A percentile compares a stretch with the other conserved stretches of the same genome.
Evolutionary conservation across 1,140 invertebrate species (phyloP).

Genomic region (Coptotermes formosanus): DNA sequence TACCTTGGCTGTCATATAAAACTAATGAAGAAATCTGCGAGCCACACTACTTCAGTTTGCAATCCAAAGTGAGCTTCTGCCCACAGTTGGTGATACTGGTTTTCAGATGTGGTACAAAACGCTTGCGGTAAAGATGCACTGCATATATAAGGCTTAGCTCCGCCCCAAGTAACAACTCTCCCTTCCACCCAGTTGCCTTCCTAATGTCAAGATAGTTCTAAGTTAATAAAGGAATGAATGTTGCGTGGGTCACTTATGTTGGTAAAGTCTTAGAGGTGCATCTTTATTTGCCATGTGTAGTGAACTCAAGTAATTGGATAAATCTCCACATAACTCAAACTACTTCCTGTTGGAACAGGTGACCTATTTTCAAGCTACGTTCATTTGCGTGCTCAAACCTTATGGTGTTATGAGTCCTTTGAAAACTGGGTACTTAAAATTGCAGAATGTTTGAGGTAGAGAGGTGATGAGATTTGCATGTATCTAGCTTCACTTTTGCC

Average conservation of each 20-base stretch:
- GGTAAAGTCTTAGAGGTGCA: too few relatives aligned
- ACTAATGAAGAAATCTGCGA: not conserved
- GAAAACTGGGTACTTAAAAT: too few relatives aligned
- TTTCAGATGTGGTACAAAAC: not conserved
- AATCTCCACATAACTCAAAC: not conserved
- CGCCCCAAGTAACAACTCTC: not conserved
- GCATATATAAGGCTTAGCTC: slow-evolving; percentile 8
- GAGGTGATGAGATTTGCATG: too few relatives aligned
- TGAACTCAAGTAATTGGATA: not conserved
- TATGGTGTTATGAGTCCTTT: not conserved
- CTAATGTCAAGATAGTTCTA: not conserved
- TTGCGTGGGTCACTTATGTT: too few relatives aligned
- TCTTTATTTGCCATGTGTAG: not conserved
- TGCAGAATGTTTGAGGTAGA: too few relatives aligned
- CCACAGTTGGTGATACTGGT: not conserved
- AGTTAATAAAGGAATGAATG: slow-evolving; percentile 1
- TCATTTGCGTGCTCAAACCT: not conserved
- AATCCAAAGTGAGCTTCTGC: not conserved
- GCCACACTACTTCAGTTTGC: not conserved
- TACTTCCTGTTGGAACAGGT: not conserved
- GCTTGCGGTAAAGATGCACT: not conserved
- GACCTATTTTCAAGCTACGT: not conserved
- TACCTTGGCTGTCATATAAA: not conserved
- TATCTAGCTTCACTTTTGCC: too few relatives aligned
- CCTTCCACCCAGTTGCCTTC: not conserved